Percentiles rank a stretch among this genome's conserved stretches.
Evolutionary conservation across 2,888 invertebrate genomes (phyloP).

Genomic region (Lochmaea capreae): DNA sequence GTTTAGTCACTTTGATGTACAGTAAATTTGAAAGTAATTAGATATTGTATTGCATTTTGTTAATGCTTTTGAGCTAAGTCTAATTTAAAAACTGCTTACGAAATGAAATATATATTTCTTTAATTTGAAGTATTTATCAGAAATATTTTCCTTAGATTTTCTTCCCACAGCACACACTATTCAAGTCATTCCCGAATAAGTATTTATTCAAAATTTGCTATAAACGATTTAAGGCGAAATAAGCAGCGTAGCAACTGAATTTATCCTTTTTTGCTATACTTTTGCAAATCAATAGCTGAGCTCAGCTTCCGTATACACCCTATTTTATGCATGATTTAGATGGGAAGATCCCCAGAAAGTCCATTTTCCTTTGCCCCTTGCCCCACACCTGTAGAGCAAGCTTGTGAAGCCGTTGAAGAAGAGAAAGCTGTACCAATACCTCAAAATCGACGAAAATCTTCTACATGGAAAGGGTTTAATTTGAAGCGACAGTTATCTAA

Average conservation of each 20-base stretch:
- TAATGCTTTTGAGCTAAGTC: too few relatives aligned
- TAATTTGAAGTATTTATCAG: not conserved
- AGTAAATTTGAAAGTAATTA: too few relatives aligned
- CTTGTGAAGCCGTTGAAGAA: constrained; percentile 65
- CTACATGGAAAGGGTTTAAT: constrained; percentile 79
- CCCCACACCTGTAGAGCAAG: constrained; percentile 68
- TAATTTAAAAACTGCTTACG: too few relatives aligned
- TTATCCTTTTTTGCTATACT: constrained; percentile 57
- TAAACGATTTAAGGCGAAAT: constrained; percentile 43
- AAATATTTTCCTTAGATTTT: not conserved
- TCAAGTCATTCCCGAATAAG: constrained; percentile 4
- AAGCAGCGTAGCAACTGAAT: constrained; percentile 47
- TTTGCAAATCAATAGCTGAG: constrained; percentile 58
- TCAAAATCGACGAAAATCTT: constrained; percentile 69
- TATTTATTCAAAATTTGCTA: constrained; percentile 21
- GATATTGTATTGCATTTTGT: too few relatives aligned
- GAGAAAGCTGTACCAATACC: constrained; percentile 59
- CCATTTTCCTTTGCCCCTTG: constrained; percentile 63
- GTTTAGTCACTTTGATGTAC: too few relatives aligned
- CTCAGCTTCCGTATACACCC: constrained; percentile 57
- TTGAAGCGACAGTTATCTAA: constrained; percentile 84
- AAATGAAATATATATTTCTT: too few relatives aligned
- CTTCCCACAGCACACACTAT: constrained; percentile 31
- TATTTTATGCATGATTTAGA: constrained; percentile 62
- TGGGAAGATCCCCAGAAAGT: constrained; percentile 64